phyloP scores from a whole-genome alignment of 2,113 vertebrate species.

The Sisor rabdophorus region DNA sequence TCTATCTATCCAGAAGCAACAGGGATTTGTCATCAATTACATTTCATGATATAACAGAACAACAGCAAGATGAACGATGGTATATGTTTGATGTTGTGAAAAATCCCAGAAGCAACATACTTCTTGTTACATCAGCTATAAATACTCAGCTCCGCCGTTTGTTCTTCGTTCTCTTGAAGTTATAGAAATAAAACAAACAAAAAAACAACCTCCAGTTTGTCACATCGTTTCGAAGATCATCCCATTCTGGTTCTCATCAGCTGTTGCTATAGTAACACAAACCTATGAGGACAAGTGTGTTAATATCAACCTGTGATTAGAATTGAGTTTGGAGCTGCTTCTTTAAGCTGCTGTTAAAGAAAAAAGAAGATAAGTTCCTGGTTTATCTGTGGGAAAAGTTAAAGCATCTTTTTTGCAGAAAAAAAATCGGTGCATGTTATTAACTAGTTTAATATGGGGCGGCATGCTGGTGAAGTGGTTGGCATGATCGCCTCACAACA shows the following conservation, averaged over 20 bases:
- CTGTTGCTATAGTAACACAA: conserved; percentile 12
- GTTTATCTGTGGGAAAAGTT: not conserved
- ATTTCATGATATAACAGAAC: too few relatives aligned
- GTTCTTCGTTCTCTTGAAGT: not conserved
- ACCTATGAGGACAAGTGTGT: not conserved
- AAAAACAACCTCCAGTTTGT: not conserved
- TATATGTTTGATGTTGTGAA: not conserved
- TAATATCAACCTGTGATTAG: not conserved
- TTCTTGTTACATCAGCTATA: not conserved
- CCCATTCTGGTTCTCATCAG: not conserved
- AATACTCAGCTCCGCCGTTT: not conserved
- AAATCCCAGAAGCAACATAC: not conserved
- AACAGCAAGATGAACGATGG: too few relatives aligned
- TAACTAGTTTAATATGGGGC: not conserved
- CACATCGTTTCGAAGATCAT: not conserved
- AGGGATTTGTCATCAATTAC: not conserved
- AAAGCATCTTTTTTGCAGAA: not conserved
- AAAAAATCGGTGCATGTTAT: not conserved
- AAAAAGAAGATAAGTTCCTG: not conserved
- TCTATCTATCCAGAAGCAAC: not conserved
- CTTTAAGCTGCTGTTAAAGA: not conserved
- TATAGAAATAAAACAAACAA: not conserved
- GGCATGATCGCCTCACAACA: too few relatives aligned
- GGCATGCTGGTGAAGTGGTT: too few relatives aligned
- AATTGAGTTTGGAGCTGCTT: not conserved